These are phyloP conservation scores for Desoria tigrina DNA, from an alignment of 2,888 invertebrate species.

Conservation along the genomic window DNA sequence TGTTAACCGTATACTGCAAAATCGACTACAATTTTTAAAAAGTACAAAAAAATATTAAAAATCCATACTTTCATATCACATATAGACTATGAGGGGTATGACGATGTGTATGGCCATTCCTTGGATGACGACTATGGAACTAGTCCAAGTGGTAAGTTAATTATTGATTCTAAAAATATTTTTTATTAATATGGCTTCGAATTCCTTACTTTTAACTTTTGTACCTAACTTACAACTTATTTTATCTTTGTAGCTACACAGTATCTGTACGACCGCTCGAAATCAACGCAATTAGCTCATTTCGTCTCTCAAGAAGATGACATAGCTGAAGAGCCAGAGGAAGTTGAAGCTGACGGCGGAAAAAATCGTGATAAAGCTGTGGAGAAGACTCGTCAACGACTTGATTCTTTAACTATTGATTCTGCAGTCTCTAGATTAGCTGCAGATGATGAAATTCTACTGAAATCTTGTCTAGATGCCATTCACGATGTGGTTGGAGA, in stretches of 20 bases:
- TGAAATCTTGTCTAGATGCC: slow-evolving; percentile 81
- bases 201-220: no score
- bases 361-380: slow-evolving; percentile 59
- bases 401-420: slow-evolving; percentile 56
- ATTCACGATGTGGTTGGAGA: slow-evolving; percentile 79
- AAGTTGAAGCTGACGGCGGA: slow-evolving; percentile 63
- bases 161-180: slow-evolving; percentile 1
- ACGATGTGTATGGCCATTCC: slow-evolving; percentile 89
- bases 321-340: slow-evolving; percentile 56
- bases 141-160: slow-evolving; percentile 70
- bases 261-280: slow-evolving; percentile 76
- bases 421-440: slow-evolving; percentile 64
- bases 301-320: slow-evolving; percentile 68
- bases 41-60: no score
- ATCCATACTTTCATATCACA: slow-evolving; percentile 22
- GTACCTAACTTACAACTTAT: slow-evolving; percentile 10
- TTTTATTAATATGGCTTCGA: slow-evolving; percentile 16
- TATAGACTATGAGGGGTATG: slow-evolving; percentile 83
- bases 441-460: slow-evolving; percentile 70
- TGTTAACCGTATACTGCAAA: no score
- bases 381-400: slow-evolving; percentile 37
- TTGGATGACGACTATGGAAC: slow-evolving; percentile 89
- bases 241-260: slow-evolving; percentile 61
- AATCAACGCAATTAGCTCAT: slow-evolving; percentile 64
- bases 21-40: no score